These are phyloP conservation scores for Drosophila suzukii DNA, from an alignment of 1,140 invertebrate genomes.

Conservation along the genomic window DNA sequence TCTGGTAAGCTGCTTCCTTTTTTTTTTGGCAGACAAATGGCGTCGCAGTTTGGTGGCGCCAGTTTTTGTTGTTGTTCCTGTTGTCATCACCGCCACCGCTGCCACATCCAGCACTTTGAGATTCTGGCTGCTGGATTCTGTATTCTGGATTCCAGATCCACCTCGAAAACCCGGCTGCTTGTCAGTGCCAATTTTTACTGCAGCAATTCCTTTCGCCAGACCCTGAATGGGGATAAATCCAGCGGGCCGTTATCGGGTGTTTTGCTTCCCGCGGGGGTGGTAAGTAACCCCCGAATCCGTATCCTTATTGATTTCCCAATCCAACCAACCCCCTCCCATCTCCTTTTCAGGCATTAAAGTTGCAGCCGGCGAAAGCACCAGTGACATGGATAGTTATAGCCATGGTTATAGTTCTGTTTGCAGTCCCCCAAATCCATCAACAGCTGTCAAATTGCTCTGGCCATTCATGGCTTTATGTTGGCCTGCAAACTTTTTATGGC, in stretches of 20 bases:
- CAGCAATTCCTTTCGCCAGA: constrained; percentile 52
- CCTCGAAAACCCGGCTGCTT: constrained; percentile 29
- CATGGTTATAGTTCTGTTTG: constrained; percentile 44
- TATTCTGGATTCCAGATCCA: constrained; percentile 16
- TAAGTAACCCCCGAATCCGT: neutral
- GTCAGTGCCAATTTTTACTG: constrained; percentile 70
- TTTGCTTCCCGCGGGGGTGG: neutral
- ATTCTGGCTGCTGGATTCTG: neutral
- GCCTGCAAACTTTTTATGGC: constrained; percentile 25
- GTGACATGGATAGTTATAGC: constrained; percentile 32
- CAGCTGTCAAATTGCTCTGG: constrained; percentile 54
- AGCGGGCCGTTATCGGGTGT: constrained; percentile 19
- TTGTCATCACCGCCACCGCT: constrained; percentile 9
- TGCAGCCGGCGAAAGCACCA: constrained; percentile 41
- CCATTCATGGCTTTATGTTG: constrained; percentile 36
- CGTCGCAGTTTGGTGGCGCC: constrained; percentile 74
- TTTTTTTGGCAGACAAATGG: constrained; percentile 76
- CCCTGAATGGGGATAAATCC: constrained; percentile 57
- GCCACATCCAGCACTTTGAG: constrained; percentile 19
- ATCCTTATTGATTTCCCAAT: constrained; percentile 60
- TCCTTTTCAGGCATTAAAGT: constrained; percentile 58
- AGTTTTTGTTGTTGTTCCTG: constrained; percentile 25
- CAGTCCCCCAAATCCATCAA: constrained; percentile 59
- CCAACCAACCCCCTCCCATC: neutral
- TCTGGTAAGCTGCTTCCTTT: constrained; percentile 38